Percentiles rank a stretch among this genome's conserved stretches.
Evolutionary conservation across 2,797 vertebrate species (phyloP).

Genomic region (Gastrophryne carolinensis): DNA sequence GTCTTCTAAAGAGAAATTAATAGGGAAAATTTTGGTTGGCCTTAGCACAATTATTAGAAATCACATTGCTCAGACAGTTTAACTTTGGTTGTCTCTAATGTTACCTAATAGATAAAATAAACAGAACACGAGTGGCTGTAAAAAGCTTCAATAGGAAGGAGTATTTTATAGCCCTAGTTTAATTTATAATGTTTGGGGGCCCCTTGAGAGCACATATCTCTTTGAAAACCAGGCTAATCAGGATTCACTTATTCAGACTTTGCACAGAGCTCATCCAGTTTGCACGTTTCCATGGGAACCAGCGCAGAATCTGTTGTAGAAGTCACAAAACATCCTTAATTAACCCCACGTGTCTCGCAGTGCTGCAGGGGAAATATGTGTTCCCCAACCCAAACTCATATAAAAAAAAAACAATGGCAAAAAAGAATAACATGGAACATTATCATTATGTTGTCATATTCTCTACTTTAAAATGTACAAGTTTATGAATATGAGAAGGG

Average conservation of each 20-base stretch:
- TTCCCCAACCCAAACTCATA: not conserved
- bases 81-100: not conserved
- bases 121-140: not conserved
- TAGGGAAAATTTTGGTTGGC: too few relatives aligned
- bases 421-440: too few relatives aligned
- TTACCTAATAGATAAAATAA: not conserved
- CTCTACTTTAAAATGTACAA: too few relatives aligned
- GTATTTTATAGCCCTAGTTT: not conserved
- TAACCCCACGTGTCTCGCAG: not conserved
- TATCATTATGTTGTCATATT: too few relatives aligned
- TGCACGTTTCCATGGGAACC: constrained; percentile 43
- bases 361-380: not conserved
- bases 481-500: too few relatives aligned
- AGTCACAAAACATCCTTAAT: not conserved
- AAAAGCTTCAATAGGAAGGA: not conserved
- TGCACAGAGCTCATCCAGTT: constrained; percentile 35
- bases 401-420: too few relatives aligned
- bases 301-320: constrained; percentile 3
- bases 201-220: constrained; percentile 28
- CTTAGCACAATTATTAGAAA: not conserved
- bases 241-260: constrained; percentile 51
- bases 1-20: too few relatives aligned
- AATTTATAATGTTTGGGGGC: constrained; percentile 4
- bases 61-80: not conserved
- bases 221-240: constrained; percentile 55